Conservation (phyloP, 2,797 vertebrate species). For the Danio tinwini region DNA sequence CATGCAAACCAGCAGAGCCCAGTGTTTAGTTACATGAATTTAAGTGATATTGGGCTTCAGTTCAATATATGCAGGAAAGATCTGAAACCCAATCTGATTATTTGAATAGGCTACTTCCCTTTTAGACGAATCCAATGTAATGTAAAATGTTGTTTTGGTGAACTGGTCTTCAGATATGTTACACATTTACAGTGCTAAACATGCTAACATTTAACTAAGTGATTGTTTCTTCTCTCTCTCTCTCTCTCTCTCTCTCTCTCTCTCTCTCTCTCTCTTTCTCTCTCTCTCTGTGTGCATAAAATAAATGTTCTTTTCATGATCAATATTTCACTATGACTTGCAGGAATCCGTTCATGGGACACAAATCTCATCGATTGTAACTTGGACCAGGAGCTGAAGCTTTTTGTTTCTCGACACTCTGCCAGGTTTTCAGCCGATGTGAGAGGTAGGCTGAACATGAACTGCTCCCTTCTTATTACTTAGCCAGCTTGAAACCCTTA, state of each 20-base stretch:
- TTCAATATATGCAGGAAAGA: conserved; percentile 8
- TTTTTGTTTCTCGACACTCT: conserved; percentile 97
- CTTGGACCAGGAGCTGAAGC: conserved; percentile 96
- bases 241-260: too few species aligned
- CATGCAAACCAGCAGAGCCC: conserved; percentile 39
- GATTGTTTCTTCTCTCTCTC: too few species aligned
- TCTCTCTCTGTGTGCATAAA: too few species aligned
- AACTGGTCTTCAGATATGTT: too few species aligned
- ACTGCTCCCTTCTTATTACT: conserved; percentile 9
- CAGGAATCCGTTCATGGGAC: conserved; percentile 98
- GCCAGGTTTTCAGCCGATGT: conserved; percentile 95
- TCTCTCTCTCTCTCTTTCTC: too few species aligned
- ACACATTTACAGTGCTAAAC: too few species aligned
- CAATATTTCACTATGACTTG: conserved; percentile 61
- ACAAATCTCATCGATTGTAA: conserved; percentile 94
- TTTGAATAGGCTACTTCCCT: not conserved
- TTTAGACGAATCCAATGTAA: not conserved
- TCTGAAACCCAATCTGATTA: not conserved
- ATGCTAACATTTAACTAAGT: too few species aligned
- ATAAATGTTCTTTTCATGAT: too few species aligned
- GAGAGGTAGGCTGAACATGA: conserved; percentile 83
- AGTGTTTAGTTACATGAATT: not conserved
- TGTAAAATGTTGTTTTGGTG: not conserved
- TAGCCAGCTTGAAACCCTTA: conserved; percentile 5
- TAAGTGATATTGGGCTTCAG: conserved; percentile 25